Percentiles rank a stretch among this genome's conserved stretches.
Conservation (phyloP, 2,888 invertebrate genomes). For the Ecdyonurus torrentis region DNA sequence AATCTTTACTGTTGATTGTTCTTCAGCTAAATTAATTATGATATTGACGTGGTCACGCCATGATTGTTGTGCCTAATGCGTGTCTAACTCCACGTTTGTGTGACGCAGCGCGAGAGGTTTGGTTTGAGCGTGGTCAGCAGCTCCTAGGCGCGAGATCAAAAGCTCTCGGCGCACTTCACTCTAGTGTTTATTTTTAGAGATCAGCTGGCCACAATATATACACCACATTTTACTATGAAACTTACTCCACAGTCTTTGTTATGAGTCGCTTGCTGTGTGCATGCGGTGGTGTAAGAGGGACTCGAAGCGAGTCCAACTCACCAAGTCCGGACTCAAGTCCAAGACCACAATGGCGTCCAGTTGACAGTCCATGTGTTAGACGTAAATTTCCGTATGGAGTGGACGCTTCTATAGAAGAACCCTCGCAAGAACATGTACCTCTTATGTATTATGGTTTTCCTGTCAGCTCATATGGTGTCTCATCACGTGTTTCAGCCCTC, state of each 20-base stretch:
- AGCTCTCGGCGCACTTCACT: neutral
- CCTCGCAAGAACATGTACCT: no score
- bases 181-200: neutral
- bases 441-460: neutral
- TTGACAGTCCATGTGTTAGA: neutral
- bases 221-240: neutral
- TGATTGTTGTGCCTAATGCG: no score
- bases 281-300: neutral
- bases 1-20: no score
- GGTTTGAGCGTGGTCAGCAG: neutral
- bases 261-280: neutral
- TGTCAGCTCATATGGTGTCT: neutral
- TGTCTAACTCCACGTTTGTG: no score
- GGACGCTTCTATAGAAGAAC: neutral
- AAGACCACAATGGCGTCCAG: neutral
- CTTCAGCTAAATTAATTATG: no score
- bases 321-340: neutral
- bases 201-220: neutral
- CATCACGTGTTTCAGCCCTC: conserved; percentile 43
- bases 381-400: neutral
- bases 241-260: no score
- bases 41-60: no score
- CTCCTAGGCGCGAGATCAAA: neutral
- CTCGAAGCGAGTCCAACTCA: neutral
- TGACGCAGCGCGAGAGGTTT: no score